Percentiles rank a stretch among this genome's conserved stretches.
phyloP scores from a whole-genome alignment of 2,113 vertebrate species.

The Geothlypis trichas region DNA sequence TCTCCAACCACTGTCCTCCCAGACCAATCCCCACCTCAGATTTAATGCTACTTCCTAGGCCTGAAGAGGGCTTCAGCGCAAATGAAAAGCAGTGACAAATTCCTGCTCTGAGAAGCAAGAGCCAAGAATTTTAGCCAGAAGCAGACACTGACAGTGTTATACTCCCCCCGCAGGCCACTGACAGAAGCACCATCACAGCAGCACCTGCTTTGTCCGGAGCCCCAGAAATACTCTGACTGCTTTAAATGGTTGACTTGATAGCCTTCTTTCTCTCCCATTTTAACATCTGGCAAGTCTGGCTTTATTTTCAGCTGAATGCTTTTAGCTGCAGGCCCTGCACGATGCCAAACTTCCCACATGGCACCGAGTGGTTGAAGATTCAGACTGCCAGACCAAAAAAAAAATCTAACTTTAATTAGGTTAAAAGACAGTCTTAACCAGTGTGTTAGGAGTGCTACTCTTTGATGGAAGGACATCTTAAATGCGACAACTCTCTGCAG shows the following conservation, averaged over 20 bases:
- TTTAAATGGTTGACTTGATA: neutral
- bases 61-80: neutral
- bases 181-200: neutral
- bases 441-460: neutral
- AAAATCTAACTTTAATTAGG: neutral
- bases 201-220: neutral
- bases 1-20: neutral
- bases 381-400: neutral
- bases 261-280: neutral
- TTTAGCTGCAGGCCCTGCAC: neutral
- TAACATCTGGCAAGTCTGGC: neutral
- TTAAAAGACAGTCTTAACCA: neutral
- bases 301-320: neutral
- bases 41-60: neutral
- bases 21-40: neutral
- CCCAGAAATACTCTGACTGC: neutral
- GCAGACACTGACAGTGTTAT: neutral
- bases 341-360: neutral
- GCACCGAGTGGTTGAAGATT: accelerated
- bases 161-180: neutral
- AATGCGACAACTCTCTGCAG: neutral
- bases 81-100: neutral
- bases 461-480: neutral
- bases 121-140: neutral
- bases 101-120: neutral